Percentiles rank a stretch among this genome's conserved stretches.
phyloP scores from a whole-genome alignment of 1,140 invertebrate species.

The Araneus ventricosus region DNA sequence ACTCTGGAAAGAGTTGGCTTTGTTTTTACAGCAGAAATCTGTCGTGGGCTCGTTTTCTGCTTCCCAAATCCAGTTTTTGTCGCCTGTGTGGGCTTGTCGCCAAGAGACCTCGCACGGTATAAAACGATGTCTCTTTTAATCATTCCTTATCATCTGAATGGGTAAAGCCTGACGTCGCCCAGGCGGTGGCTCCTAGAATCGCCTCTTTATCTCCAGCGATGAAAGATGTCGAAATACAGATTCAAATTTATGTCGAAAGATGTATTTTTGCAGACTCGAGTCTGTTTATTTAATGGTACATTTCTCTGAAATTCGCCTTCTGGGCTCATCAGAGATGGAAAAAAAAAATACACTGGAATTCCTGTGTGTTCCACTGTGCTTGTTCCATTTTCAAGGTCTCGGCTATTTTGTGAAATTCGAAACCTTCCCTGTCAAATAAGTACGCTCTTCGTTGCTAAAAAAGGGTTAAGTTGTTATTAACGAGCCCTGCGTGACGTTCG shows the following conservation, averaged over 20 bases:
- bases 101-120: conserved; percentile 9
- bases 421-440: conserved; percentile 18
- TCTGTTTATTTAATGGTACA: conserved; percentile 31
- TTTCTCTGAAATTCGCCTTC: conserved; percentile 28
- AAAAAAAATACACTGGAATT: not conserved
- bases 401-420: conserved; percentile 47
- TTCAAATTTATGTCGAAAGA: conserved; percentile 40
- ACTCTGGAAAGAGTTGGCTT: not conserved
- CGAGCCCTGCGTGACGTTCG: not conserved
- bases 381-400: conserved; percentile 48
- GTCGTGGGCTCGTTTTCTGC: not conserved
- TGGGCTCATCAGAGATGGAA: not conserved
- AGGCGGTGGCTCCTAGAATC: conserved; percentile 63
- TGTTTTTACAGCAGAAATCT: not conserved
- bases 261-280: conserved; percentile 20
- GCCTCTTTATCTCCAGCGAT: conserved; percentile 50
- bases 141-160: conserved; percentile 46
- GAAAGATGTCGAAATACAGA: conserved; percentile 50
- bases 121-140: conserved; percentile 58
- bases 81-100: conserved; percentile 20
- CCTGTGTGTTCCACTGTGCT: conserved; percentile 20
- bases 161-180: conserved; percentile 45
- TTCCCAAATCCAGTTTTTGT: conserved; percentile 34
- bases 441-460: not conserved
- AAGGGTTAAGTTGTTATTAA: conserved; percentile 29